Conservation (phyloP, 2,113 vertebrate genomes). For the Microtus ochrogaster region DNA sequence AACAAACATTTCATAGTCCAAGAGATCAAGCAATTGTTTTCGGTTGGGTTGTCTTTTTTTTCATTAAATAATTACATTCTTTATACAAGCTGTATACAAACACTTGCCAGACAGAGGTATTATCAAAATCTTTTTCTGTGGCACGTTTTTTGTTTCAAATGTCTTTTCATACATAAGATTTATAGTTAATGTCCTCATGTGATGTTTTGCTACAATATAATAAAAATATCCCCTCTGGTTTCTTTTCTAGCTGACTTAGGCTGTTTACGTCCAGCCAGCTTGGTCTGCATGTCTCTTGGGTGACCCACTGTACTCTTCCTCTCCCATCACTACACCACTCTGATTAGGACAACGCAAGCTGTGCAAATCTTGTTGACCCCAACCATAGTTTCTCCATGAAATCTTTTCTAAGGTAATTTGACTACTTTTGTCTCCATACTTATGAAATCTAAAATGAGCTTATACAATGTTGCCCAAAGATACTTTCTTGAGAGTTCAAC, state of each 20-base stretch:
- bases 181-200: not conserved
- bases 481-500: not conserved
- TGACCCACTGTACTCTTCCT: not conserved
- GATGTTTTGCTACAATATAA: not conserved
- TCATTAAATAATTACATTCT: not conserved
- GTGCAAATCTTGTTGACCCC: not conserved
- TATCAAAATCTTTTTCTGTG: not conserved
- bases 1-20: not conserved
- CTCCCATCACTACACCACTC: not conserved
- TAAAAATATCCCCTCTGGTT: not conserved
- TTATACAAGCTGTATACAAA: not conserved
- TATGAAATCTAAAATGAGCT: not conserved
- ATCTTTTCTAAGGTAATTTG: not conserved
- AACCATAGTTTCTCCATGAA: not conserved
- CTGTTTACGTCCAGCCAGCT: not conserved
- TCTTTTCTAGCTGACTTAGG: not conserved
- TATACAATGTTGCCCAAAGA: not conserved
- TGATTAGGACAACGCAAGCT: not conserved
- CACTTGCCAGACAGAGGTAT: not conserved
- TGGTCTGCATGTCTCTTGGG: not conserved
- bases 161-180: not conserved
- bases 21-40: not conserved
- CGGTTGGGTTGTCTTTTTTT: not conserved
- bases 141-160: conserved; percentile 10
- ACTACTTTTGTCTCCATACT: not conserved